Percentiles rank a stretch among this genome's conserved stretches.
Conservation (phyloP, 2,888 invertebrate species). For the Halocaridina rubra region DNA sequence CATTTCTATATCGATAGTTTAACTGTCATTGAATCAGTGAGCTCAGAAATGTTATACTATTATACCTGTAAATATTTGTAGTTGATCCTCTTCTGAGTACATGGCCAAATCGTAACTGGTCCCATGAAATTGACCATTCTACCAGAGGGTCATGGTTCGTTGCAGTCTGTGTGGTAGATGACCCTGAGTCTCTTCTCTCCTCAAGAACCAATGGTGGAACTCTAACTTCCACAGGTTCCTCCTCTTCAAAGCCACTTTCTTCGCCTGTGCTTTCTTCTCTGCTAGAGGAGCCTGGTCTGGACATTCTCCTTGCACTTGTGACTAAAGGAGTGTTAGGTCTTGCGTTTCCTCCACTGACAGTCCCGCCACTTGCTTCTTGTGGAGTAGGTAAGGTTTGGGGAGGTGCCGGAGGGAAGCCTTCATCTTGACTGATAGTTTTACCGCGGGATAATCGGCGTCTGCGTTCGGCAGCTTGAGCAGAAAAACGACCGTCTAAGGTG, state of each 20-base stretch:
- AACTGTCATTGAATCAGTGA: neutral
- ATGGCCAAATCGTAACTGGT: constrained; percentile 63
- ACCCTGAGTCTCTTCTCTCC: constrained; percentile 55
- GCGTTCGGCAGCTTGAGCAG: constrained; percentile 53
- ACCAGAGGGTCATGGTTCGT: constrained; percentile 44
- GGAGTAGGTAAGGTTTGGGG: constrained; percentile 22
- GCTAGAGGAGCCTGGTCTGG: constrained; percentile 58
- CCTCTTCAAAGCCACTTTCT: constrained; percentile 61
- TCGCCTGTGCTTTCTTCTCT: constrained; percentile 61
- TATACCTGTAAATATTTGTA: constrained; percentile 60
- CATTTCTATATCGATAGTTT: too few relatives aligned
- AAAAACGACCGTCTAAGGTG: constrained; percentile 58
- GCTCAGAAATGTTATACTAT: neutral
- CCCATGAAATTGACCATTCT: constrained; percentile 63
- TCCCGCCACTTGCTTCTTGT: constrained; percentile 3
- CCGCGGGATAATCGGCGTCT: constrained; percentile 50
- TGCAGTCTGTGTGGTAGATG: constrained; percentile 38
- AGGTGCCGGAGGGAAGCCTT: constrained; percentile 47
- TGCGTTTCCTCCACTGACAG: too few relatives aligned
- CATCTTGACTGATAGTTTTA: constrained; percentile 61
- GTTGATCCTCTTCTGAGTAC: constrained; percentile 51
- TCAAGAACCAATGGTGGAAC: constrained; percentile 57
- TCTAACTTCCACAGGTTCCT: constrained; percentile 59
- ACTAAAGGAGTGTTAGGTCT: constrained; percentile 36
- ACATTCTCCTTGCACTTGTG: constrained; percentile 48